These are phyloP conservation scores for Leptothorax acervorum DNA, from an alignment of 2,888 invertebrate species.

Conservation along the genomic window DNA sequence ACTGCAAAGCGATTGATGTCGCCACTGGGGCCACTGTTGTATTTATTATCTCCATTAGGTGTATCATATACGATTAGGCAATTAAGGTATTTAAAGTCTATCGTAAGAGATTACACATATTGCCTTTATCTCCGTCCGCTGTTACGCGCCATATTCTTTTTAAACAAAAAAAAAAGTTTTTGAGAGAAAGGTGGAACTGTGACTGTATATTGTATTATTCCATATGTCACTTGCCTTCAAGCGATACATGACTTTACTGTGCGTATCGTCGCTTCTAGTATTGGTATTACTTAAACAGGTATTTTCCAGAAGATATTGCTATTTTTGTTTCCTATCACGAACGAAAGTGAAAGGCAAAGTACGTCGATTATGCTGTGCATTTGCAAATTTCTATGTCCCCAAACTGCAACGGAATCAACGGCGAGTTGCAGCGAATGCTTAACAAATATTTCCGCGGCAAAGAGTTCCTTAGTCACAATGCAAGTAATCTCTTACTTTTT, in stretches of 20 bases:
- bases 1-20: conserved; percentile 66
- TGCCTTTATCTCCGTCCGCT: background rate
- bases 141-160: background rate
- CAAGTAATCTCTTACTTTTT: conserved; percentile 50
- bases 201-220: background rate
- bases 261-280: background rate
- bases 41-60: conserved; percentile 65
- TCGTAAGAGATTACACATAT: conserved; percentile 63
- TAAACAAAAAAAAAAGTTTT: conserved; percentile 26
- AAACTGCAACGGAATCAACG: conserved; percentile 3
- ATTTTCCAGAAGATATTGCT: conserved; percentile 10
- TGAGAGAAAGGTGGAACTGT: conserved; percentile 2
- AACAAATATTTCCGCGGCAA: background rate
- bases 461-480: background rate
- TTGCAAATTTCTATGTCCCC: conserved; percentile 14
- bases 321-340: conserved; percentile 1
- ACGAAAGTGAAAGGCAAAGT: background rate
- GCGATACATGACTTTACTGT: conserved; percentile 1
- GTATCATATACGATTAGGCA: conserved; percentile 67
- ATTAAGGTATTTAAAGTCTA: conserved; percentile 62
- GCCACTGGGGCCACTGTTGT: conserved; percentile 77
- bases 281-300: conserved; percentile 12
- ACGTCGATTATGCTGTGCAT: conserved; percentile 5
- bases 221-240: background rate
- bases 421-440: background rate